Base-by-base conservation (phyloP, 1,140 invertebrate species). In the Dendroctonus valens region DNA sequence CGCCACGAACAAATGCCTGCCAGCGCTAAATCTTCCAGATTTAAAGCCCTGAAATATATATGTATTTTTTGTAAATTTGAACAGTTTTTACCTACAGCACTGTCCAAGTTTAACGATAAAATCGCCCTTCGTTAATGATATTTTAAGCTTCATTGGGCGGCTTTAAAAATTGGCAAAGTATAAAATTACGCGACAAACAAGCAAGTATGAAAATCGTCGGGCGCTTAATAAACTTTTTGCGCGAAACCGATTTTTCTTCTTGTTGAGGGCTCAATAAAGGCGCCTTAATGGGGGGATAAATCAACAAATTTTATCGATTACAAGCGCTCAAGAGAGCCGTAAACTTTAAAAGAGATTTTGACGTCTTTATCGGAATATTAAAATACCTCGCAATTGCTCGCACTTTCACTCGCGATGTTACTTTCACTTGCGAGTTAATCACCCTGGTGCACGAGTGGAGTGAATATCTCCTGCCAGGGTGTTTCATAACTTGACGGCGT, bases 401-500 rank as follows among this genome's bases (percentile, higher is more conserved):
- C 81, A 88, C 41, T 26, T 68, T 68, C 46, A 48, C 14, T 48
- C 46, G 46, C 11, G 11, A n/a, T 14, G 11, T 14, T 5, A 48
- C 46, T 14, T 48, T 48, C 26, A 26, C 26, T 26, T 26, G 26
- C 26, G 26, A 26, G 26, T 26, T 26, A 26, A 26, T 26, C 26
- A 26, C 26, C 26, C 26, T 3, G 26, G 1, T 26, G 26, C 26
- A 26, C 26, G 1, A 26, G 26, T 26, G 3, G 26, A 26, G 3
- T 3, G 26, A 26, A 26, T 26, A 26, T 3, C 3, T 26, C 1
- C 26, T 26, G 26, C 26, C 26, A 1, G 26, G 3, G 26, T 26
- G 26, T 26, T 26, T 26, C 26, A 26, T 26, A 26, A 26, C 26
- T 26, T 26, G 26, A 26, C 3, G 26, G 26, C 26, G 26, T 26